phyloP scores from a whole-genome alignment of 2,113 vertebrate genomes.

The Sinocyclocheilus rhinocerous region DNA sequence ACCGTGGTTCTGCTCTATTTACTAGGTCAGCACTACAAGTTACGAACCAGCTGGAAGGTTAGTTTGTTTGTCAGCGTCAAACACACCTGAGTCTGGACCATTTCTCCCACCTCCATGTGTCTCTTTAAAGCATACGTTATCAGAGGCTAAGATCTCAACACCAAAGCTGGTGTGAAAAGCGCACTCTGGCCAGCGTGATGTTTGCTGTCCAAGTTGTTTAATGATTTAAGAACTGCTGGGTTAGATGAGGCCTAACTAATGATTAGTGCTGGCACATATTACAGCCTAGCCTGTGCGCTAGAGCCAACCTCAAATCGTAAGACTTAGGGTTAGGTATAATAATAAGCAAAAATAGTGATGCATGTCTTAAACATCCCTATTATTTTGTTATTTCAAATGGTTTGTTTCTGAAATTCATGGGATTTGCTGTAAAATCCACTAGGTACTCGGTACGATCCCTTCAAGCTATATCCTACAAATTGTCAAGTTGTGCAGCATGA shows the following conservation, averaged over 20 bases:
- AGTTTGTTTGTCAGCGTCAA: slow-evolving; percentile 50
- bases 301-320: not conserved
- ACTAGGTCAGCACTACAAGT: slow-evolving; percentile 41
- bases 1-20: slow-evolving; percentile 38
- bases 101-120: not conserved
- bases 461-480: not conserved
- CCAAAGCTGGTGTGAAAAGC: not conserved
- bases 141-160: slow-evolving; percentile 12
- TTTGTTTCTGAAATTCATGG: not conserved
- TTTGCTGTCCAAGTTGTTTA: slow-evolving; percentile 14
- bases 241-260: slow-evolving; percentile 47
- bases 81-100: slow-evolving; percentile 35
- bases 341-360: not conserved
- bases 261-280: not conserved
- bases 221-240: slow-evolving; percentile 39
- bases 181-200: slow-evolving; percentile 4
- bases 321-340: not conserved
- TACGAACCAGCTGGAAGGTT: slow-evolving; percentile 38
- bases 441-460: slow-evolving; percentile 23
- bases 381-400: not conserved
- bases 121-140: not conserved
- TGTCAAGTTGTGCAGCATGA: slow-evolving; percentile 19
- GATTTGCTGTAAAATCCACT: slow-evolving; percentile 23
- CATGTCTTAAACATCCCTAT: not conserved
- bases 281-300: no score